Conservation (phyloP, 2,888 invertebrate species). For the Dioctria rufipes region DNA sequence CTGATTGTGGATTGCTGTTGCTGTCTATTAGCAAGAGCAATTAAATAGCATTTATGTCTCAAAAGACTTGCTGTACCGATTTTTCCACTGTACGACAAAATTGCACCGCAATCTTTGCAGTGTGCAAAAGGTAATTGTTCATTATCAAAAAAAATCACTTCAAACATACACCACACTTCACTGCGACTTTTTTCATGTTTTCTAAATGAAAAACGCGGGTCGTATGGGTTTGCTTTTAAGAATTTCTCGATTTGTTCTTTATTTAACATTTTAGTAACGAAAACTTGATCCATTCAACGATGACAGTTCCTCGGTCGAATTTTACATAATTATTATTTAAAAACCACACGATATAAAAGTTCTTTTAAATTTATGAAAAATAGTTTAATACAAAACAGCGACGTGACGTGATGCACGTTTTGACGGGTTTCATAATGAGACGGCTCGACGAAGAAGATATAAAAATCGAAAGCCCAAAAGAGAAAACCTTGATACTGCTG, state of each 20-base stretch:
- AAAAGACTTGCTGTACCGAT: conserved; percentile 17
- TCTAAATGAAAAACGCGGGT: conserved; percentile 13
- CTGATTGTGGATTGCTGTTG: background rate
- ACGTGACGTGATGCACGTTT: conserved; percentile 1
- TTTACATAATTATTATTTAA: background rate
- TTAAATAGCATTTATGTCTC: conserved; percentile 15
- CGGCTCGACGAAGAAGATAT: background rate
- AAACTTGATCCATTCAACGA: background rate
- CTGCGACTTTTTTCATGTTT: conserved; percentile 18
- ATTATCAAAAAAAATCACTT: conserved; percentile 10
- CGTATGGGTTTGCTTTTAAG: conserved; percentile 10
- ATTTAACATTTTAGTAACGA: conserved; percentile 3
- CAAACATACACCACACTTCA: conserved; percentile 31
- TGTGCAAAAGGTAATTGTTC: conserved; percentile 11
- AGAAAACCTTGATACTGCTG: background rate
- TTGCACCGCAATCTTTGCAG: conserved; percentile 17
- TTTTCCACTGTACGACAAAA: conserved; percentile 28
- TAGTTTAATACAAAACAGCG: background rate
- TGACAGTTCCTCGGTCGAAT: background rate
- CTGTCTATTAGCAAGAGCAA: background rate
- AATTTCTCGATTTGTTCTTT: conserved; percentile 22
- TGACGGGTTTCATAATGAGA: background rate
- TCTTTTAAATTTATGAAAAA: background rate
- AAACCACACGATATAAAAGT: background rate
- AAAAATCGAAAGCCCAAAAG: background rate